phyloP scores from a whole-genome alignment of 2,797 vertebrate genomes.

The Poecile montanus region DNA sequence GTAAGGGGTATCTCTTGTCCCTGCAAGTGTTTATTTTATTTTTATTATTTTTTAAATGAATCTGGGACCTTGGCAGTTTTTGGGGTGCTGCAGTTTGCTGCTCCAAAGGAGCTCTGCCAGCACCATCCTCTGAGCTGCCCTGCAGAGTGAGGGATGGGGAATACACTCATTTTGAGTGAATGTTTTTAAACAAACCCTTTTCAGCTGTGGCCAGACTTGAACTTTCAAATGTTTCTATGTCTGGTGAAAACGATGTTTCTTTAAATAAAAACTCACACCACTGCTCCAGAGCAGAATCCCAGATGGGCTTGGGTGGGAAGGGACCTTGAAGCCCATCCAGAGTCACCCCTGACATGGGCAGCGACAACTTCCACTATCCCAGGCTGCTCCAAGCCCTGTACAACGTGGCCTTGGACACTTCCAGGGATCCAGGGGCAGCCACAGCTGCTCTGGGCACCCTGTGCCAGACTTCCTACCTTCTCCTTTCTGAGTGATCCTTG shows the following conservation, averaged over 20 bases:
- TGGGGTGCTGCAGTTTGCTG: neutral
- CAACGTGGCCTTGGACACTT: fast-evolving
- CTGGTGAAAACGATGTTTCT: neutral
- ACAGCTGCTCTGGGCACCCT: neutral
- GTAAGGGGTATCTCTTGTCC: neutral
- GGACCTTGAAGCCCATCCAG: neutral
- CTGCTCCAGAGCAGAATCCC: neutral
- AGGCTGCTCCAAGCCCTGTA: neutral
- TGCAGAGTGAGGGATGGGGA: neutral
- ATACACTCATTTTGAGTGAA: neutral
- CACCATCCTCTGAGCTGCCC: neutral
- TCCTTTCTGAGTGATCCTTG: neutral
- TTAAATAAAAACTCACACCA: neutral
- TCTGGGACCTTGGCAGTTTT: neutral
- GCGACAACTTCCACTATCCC: neutral
- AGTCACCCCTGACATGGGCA: neutral
- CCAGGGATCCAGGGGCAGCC: neutral
- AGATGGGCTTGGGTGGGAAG: neutral
- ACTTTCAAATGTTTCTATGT: neutral
- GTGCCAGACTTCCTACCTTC: neutral
- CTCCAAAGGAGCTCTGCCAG: neutral
- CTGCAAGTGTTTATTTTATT: neutral
- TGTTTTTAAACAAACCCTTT: constrained; percentile 7
- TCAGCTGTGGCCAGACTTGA: neutral
- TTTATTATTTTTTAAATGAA: neutral